Evolutionary conservation across 1,140 invertebrate genomes (phyloP), one percentile per base, ranked within the genome.

Genomic region (Meloidogyne exigua): DNA sequence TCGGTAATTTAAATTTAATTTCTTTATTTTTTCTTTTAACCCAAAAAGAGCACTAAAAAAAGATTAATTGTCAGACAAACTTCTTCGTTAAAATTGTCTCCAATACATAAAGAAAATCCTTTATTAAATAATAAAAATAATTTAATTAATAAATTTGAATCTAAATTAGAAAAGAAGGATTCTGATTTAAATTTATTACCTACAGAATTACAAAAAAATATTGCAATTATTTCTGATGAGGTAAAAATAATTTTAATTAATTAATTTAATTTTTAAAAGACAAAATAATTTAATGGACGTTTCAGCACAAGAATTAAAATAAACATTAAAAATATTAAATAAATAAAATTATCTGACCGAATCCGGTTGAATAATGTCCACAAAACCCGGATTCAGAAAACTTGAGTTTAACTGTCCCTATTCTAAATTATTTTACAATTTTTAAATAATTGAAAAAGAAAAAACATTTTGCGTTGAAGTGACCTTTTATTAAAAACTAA

Each of bases 131-230:
- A 18, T 23, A 68, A 12, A 28, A 39, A 39, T 23, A 39, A 32
- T 32, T 32, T 12, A 76, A 44, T 25, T 23, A 32, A 23, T 42
- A 36, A 23, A 68, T 81, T n/a, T 7, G 49, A 57, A 15, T 25
- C 65, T 9, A 78, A 62, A 39, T 67, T 82, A 18, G 32, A 62
- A 39, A 82, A 82, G 49, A 63, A 76, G 18, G 82, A 82, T 32
- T 82, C 81, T n/a, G 82, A 76, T 68, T 81, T 84, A 83, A 82
- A 82, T 68, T 64, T 82, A 23, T 23, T 82, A 62, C 79, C 79
- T 18, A 26, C 42, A 2, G 81, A 83, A n/a, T 57, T 79, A 25
- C 63, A 76, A 28, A 49, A 69, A 65, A 70, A 69, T 64, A 49
- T 21, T 15, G 71, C 68, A 23, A 39, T 78, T 21, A 21, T 66